Percentiles rank a stretch among this genome's conserved stretches.
These are phyloP conservation scores for Macrostomum lignano DNA, from an alignment of 1,140 invertebrate species.

Conservation along the genomic window DNA sequence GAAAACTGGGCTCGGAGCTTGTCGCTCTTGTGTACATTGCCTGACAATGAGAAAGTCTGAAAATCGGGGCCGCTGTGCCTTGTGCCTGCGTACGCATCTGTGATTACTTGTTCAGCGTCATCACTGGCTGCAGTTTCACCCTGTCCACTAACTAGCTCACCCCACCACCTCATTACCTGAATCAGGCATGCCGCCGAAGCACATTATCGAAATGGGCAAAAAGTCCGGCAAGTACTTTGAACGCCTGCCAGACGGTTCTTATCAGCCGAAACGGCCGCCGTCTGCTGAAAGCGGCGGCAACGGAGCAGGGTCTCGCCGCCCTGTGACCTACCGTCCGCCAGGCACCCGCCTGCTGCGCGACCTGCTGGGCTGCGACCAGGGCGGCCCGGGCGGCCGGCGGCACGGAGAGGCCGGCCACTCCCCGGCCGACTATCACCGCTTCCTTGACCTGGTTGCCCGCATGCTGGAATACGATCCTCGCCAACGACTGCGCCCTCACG, in stretches of 20 bases:
- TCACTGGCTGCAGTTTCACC: too few relatives aligned
- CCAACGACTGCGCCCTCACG: conserved; percentile 63
- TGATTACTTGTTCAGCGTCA: too few relatives aligned
- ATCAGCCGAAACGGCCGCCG: conserved; percentile 65
- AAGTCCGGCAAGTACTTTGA: conserved; percentile 85
- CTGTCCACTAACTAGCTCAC: conserved; percentile 24
- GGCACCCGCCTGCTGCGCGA: conserved; percentile 22
- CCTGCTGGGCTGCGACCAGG: conserved; percentile 44
- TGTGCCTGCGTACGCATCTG: too few relatives aligned
- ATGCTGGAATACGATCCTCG: conserved; percentile 69
- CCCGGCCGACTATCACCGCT: conserved; percentile 85
- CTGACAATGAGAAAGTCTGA: too few relatives aligned
- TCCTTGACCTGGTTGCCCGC: conserved; percentile 82
- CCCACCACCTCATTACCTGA: too few relatives aligned
- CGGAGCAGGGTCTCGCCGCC: neutral
- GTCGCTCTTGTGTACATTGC: too few relatives aligned
- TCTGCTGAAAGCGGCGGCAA: too few relatives aligned
- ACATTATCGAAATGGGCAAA: conserved; percentile 60
- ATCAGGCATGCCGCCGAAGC: conserved; percentile 72
- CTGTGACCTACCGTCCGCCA: conserved; percentile 16
- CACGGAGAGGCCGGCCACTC: conserved; percentile 75
- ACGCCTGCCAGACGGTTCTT: conserved; percentile 40
- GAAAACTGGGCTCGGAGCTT: too few relatives aligned
- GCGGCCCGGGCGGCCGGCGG: conserved; percentile 58
- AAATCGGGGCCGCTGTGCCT: too few relatives aligned